A percentile compares a stretch with the other conserved stretches of the same genome.
Evolutionary conservation across 2,113 vertebrate species (phyloP).

Genomic region (Gadus macrocephalus): DNA sequence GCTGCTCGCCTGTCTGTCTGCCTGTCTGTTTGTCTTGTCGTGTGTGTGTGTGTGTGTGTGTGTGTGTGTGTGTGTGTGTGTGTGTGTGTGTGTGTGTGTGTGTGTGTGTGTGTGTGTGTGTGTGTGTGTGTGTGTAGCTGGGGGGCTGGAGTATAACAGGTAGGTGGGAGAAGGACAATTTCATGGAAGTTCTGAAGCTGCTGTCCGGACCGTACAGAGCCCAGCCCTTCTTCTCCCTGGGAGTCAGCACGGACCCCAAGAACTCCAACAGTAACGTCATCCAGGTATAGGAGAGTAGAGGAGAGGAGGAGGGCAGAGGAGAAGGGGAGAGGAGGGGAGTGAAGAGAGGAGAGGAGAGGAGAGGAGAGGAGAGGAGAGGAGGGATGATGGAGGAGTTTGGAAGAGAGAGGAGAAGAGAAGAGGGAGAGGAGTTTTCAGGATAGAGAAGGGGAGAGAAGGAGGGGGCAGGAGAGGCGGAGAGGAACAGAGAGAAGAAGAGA

Average conservation of each 20-base stretch:
- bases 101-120: neutral
- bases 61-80: neutral
- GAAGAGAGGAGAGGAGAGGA: neutral
- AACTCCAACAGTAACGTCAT: constrained; percentile 97
- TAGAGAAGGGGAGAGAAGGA: neutral
- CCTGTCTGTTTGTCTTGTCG: neutral
- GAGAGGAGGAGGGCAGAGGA: constrained; percentile 58
- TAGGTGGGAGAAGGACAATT: constrained; percentile 89
- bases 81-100: neutral
- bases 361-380: too few species aligned
- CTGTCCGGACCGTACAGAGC: constrained; percentile 90
- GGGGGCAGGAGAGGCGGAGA: neutral
- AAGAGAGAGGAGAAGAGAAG: neutral
- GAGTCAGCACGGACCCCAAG: constrained; percentile 88
- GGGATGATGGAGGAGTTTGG: neutral
- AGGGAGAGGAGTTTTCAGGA: neutral
- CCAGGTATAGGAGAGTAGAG: constrained; percentile 71
- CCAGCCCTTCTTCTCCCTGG: constrained; percentile 90
- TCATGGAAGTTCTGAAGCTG: constrained; percentile 91
- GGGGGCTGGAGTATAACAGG: constrained; percentile 94
- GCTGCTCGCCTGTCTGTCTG: neutral
- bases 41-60: constrained; percentile 2
- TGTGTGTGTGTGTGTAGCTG: constrained; percentile 64
- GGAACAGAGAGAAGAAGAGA: too few species aligned
- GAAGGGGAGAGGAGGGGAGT: neutral